Evolutionary conservation across 2,888 invertebrate genomes (phyloP), one percentile per base, ranked within the genome.

Genomic region (Cyclophora albipunctata): DNA sequence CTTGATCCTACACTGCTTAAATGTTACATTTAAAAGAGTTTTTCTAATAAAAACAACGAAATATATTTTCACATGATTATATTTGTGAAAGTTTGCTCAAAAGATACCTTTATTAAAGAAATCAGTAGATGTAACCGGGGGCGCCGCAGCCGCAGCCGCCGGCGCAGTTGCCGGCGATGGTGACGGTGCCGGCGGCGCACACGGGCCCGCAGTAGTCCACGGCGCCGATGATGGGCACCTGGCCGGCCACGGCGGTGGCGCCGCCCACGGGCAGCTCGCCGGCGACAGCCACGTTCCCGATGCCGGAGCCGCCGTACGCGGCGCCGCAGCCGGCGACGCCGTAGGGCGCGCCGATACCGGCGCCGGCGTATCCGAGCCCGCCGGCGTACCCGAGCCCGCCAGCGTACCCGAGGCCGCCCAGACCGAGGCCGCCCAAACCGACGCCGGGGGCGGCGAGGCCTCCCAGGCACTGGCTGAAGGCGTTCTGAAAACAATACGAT

Each of bases 161-260:
- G 40, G 48, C 54, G 46, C 61, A 61, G 42, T 33, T 46, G 40
- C 57, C 59, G 5, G 50, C 48, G 45, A 57, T 57, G 51, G 44
- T 49, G 47, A 64, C 67, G 41, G 59, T 52, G 45, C 69, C 71
- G 42, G 57, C 58, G 50, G 71, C 72, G 37, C 64, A 63, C 35
- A 71, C 64, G 35, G 48, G 48, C 7, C 74, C 73, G 34, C 59
- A 55, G 64, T 71, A 71, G 20, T 61, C 60, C 34, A 73, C 74
- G n/a, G 67, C 62, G 47, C 74, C 71, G 35, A 69, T 62, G 49
- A 71, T 68, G 42, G 75, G 74, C 35, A 73, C 65, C 47, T 66
- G 66, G 46, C 75, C 72, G 4, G 62, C 60, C 42, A 72, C 64
- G 50, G 62, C 57, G 35, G 70, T 67, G 45, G 63, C 58, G 45